Conservation (phyloP, 2,797 vertebrate genomes). For the Ctenopoma multispine region DNA sequence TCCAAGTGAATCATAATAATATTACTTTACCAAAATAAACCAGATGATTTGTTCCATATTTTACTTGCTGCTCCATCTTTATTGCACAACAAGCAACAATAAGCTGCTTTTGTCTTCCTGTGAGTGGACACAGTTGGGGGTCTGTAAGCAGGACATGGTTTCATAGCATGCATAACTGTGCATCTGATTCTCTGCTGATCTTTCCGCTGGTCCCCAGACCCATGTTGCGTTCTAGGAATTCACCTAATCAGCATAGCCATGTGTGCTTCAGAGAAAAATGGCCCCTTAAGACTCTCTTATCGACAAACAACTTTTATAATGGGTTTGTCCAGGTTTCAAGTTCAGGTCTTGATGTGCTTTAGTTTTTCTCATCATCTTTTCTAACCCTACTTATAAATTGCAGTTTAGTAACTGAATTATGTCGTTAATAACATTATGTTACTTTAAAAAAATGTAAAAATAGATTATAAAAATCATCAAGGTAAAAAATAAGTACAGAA, state of each 20-base stretch:
- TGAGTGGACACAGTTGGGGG: constrained; percentile 38
- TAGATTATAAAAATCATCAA: background rate
- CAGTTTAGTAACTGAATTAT: background rate
- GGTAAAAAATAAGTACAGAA: background rate
- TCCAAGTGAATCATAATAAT: constrained; percentile 2
- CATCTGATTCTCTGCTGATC: constrained; percentile 29
- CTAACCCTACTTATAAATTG: background rate
- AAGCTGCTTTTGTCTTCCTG: constrained; percentile 29
- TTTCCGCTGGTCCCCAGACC: constrained; percentile 37
- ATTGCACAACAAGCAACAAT: constrained; percentile 45
- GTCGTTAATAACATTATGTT: background rate
- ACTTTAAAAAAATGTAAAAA: background rate
- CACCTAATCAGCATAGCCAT: constrained; percentile 38
- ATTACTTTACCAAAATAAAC: constrained; percentile 19
- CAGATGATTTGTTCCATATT: constrained; percentile 23
- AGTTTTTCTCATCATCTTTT: background rate
- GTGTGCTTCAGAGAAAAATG: constrained; percentile 39
- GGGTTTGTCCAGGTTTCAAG: constrained; percentile 5
- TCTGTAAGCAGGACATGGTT: constrained; percentile 43
- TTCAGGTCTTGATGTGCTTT: background rate
- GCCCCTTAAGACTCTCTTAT: constrained; percentile 16
- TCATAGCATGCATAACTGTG: constrained; percentile 39
- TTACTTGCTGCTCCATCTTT: constrained; percentile 10
- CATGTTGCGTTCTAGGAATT: constrained; percentile 53
- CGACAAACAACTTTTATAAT: constrained; percentile 11